Evolutionary conservation across 2,113 vertebrate genomes (phyloP).

Genomic region (Syngnathus scovelli): DNA sequence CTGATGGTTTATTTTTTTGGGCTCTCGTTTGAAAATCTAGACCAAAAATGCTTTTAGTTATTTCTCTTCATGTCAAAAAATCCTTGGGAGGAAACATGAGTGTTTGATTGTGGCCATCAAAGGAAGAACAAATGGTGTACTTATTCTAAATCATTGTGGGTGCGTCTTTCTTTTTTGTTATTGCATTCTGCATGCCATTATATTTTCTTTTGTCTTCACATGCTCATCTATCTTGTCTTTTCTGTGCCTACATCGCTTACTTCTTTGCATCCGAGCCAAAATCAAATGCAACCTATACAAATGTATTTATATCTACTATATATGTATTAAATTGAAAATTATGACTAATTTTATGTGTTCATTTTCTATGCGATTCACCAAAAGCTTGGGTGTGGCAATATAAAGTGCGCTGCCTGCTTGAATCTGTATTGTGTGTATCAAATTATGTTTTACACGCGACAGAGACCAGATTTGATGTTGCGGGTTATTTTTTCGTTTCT

Average conservation of each 20-base stretch:
- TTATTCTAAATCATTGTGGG: background rate
- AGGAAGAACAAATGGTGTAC: background rate
- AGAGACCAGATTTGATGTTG: too few species aligned
- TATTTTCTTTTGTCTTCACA: constrained; percentile 3
- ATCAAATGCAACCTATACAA: constrained; percentile 66
- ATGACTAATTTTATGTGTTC: constrained; percentile 7
- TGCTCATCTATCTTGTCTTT: constrained; percentile 17
- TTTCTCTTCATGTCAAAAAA: constrained; percentile 6
- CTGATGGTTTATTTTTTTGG: background rate
- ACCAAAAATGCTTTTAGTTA: background rate
- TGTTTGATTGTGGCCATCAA: constrained; percentile 11
- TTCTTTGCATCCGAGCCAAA: constrained; percentile 66
- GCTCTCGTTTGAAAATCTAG: background rate
- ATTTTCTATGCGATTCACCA: constrained; percentile 8
- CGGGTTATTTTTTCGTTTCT: too few species aligned
- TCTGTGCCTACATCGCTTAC: constrained; percentile 53
- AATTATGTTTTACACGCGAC: too few species aligned
- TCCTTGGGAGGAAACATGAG: background rate
- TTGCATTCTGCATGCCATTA: background rate
- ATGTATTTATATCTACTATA: constrained; percentile 65
- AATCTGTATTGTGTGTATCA: too few species aligned
- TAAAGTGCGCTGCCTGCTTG: too few species aligned
- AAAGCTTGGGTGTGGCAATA: background rate
- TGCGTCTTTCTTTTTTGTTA: background rate
- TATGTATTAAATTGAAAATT: constrained; percentile 66